Base-by-base conservation (phyloP, 2,888 invertebrate species). In the Onchidella celtica region DNA sequence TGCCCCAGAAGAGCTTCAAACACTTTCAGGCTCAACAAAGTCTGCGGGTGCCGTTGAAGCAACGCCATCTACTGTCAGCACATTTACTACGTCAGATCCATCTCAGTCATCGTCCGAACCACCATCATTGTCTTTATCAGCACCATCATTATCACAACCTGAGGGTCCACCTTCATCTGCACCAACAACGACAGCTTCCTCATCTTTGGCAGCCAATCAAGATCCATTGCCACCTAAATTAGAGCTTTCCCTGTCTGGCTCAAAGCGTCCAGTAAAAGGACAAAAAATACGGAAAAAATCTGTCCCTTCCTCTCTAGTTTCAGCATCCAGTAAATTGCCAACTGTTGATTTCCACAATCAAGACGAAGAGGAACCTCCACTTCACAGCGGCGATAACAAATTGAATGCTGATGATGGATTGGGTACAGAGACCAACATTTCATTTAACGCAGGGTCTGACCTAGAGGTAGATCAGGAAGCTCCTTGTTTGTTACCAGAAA, bases 401-500 rank as follows among this genome's bases (percentile, higher is more conserved):
- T n/a, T n/a, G n/a, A n/a, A 65, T 17, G 27, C 29, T 27, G 61
- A 27, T 61, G 21, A 9, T 14, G 61, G n/a, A 14, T 65, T 68
- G 36, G 36, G n/a, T 21, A 24, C 14, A 68, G 68, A 68, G 68
- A 36, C 32, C 68, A n/a, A n/a, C n/a, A n/a, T 34, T 14, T 47
- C 40, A 3, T 6, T 32, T 24, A 36, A 34, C 32, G 24, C 24
- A 36, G 32, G 57, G 57, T 11, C 47, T 38, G 38, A 40, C 27
- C 40, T 40, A 38, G 76, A 21, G 55, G 32, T 11, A 40, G 47
- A n/a, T 38, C 69, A 69, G n/a, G 74, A 38, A 27, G 38, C 68
- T 17, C 59, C 74, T 17, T 81, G 63, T 38, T 40, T 81, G 14
- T 27, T 81, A n/a, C 81, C 81, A 24, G 66, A 81, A 24, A 81